phyloP scores from a whole-genome alignment of 2,888 invertebrate genomes.

The Siphlonurus alternatus region DNA sequence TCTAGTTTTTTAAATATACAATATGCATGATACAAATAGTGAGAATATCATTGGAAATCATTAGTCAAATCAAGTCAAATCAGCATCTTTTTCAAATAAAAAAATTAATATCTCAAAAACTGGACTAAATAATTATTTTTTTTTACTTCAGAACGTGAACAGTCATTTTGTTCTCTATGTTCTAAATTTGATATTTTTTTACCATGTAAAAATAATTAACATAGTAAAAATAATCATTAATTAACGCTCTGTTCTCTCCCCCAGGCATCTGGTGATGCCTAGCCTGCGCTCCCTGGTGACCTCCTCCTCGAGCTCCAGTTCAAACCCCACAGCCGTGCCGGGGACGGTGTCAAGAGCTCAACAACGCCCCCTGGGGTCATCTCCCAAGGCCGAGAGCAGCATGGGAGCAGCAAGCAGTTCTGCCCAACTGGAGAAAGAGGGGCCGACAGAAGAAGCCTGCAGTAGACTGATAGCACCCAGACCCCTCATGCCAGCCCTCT shows the following conservation, averaged over 20 bases:
- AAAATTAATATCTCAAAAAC: no score
- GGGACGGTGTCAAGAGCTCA: background rate
- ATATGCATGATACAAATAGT: no score
- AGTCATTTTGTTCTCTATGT: no score
- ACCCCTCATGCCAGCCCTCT: background rate
- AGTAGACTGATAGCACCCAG: background rate
- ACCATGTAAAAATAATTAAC: no score
- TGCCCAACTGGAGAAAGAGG: background rate
- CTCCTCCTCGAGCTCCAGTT: background rate
- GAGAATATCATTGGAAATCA: no score
- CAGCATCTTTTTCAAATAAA: background rate
- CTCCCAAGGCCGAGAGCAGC: background rate
- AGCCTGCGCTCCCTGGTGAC: background rate
- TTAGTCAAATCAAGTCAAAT: no score
- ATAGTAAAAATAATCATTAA: background rate
- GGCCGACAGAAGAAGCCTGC: background rate
- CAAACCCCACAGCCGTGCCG: background rate
- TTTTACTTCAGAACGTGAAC: no score
- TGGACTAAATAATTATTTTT: no score
- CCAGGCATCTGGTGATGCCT: conserved; percentile 1
- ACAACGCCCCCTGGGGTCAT: background rate
- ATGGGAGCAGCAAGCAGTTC: background rate
- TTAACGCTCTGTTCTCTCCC: background rate
- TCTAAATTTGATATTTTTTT: no score
- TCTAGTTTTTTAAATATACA: no score